Evolutionary conservation across 2,797 vertebrate genomes (phyloP), one percentile per base, ranked within the genome.

Genomic region (Phataginus tricuspis): DNA sequence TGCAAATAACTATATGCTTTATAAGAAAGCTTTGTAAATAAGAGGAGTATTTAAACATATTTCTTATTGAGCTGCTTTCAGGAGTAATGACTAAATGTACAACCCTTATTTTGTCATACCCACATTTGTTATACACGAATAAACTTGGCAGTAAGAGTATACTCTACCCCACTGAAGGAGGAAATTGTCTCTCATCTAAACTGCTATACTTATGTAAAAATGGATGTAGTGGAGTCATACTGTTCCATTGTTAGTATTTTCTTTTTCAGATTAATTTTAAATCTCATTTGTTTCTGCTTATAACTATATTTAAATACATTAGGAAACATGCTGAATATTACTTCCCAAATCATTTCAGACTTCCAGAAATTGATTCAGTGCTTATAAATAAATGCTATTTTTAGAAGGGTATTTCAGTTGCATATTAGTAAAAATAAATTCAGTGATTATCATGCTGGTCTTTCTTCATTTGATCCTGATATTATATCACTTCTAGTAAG

Each of bases 381-480:
- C 14, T 53, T 72, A 66, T 59, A 85, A 84, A 59, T 87, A 77
- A 87, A n/a, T 69, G 25, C 6, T 88, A 66, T 88, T 64, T 89
- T 92, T 88, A 92, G 57, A 66, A 53, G 34, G 45, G 31, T 79
- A 78, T 66, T 75, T 25, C 21, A 92, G 34, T 49, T 94, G 4
- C 23, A 79, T 89, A 66, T 78, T 72, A 85, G 51, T 74, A 79
- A 89, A 87, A 89, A 72, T 84, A 88, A 94, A 92, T 84, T 94
- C 29, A 89, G 5, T 92, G n/a, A 68, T 89, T 37, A 66, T 63
- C 16, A 63, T 71, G 16, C n/a, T 77, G 64, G 1, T 92, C 57
- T 92, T 88, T 96, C 59, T 14, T 72, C 29, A 80, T 80, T 91
- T 92, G 51, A 29, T 61, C 19, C 53, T 92, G 23, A 96, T 74